A percentile compares a stretch with the other conserved stretches of the same genome.
These are phyloP conservation scores for Chymomyza amoena DNA, from an alignment of 2,888 invertebrate genomes.

Conservation along the genomic window DNA sequence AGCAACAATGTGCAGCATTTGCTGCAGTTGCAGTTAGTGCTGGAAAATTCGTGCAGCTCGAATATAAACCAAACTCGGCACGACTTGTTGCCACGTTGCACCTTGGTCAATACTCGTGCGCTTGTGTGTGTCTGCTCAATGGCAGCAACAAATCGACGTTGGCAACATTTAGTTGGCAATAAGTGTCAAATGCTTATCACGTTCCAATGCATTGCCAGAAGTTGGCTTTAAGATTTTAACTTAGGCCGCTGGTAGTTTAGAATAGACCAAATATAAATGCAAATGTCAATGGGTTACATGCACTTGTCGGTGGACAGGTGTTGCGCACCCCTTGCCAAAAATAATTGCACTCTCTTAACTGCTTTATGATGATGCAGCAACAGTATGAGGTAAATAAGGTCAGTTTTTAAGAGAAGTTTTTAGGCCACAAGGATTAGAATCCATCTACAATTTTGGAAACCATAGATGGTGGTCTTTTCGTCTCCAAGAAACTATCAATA, in stretches of 20 bases:
- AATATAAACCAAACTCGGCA: slow-evolving; percentile 76
- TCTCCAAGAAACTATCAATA: too few species aligned
- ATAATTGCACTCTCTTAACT: too few species aligned
- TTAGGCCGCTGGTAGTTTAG: background rate
- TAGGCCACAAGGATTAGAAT: too few species aligned
- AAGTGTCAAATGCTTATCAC: slow-evolving; percentile 72
- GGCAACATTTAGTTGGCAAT: slow-evolving; percentile 44
- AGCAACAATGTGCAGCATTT: slow-evolving; percentile 35
- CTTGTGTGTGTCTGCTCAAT: slow-evolving; percentile 30
- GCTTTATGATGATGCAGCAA: too few species aligned
- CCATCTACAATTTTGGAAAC: too few species aligned
- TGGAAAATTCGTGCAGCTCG: slow-evolving; percentile 67
- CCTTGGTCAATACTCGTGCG: slow-evolving; percentile 50
- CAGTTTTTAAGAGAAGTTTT: too few species aligned
- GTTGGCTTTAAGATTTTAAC: background rate
- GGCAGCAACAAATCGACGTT: slow-evolving; percentile 20
- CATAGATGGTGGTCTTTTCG: too few species aligned
- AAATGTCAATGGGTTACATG: slow-evolving; percentile 8
- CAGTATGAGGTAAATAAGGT: too few species aligned
- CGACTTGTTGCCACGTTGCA: slow-evolving; percentile 44
- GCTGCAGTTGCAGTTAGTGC: slow-evolving; percentile 13
- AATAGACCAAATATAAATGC: background rate
- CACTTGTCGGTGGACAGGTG: background rate
- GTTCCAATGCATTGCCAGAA: slow-evolving; percentile 50
- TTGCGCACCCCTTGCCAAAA: background rate